Base-by-base conservation (phyloP, 2,888 invertebrate species). In the Antitype chi region DNA sequence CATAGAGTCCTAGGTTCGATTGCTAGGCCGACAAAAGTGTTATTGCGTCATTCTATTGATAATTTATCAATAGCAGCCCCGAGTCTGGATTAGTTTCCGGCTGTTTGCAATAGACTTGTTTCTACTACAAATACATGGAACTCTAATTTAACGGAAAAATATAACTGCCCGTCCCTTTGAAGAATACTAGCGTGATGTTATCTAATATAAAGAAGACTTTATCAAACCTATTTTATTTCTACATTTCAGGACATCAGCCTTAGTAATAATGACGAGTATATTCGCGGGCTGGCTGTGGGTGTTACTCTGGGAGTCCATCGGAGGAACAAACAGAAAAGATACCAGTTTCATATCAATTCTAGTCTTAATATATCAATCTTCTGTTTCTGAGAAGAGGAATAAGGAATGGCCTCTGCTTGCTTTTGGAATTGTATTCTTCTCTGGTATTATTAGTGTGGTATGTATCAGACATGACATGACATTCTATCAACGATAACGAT, bases 371-470 rank as follows among this genome's bases (percentile, higher is more conserved):
- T 98, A 98, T 89, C 97, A 97, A 89, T 96, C 97, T 64, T 96
- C 96, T 9, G 92, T 97, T 11, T 89, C 95, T 52, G 95, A 96
- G 80, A 94, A 91, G 38, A 93, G 96, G 63, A 90, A 94, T n/a
- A 97, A 97, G 47, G 92, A 96, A 74, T 97, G 97, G 97, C 97
- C 97, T 1, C 90, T 97, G 28, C 90, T 97, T 9, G 96, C 97
- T 0, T 97, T 97, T 87, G 93, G 96, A 63, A 89, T 97, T 28
- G 94, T 98, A 32, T 92, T 97, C 23, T 89, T 97, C 64, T 97
- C 97, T 77, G 97, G 98, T 79, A 95, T 98, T 83, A 96, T 97
- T 32, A 97, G 97, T 89, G 95, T 97, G 97, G 98, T 98, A 94
- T 94, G 97, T 80, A 76, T 52, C 6, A 15, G 17, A 2, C 15